phyloP scores from a whole-genome alignment of 30 jellyfish, hydroid and myxozoan species.

The Rhopilema esculentum region DNA sequence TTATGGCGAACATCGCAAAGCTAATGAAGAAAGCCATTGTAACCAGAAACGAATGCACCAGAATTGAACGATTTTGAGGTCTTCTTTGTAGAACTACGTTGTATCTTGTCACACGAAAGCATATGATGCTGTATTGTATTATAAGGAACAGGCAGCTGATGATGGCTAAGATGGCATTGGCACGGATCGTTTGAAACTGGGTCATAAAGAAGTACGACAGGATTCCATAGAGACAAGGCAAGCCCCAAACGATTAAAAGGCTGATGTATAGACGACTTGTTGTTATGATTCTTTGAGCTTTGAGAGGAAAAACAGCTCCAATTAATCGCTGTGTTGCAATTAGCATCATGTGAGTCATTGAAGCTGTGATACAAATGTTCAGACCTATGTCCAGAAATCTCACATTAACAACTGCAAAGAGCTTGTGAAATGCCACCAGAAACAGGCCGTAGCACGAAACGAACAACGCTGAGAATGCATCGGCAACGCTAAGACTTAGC shows the following conservation, averaged over 20 bases:
- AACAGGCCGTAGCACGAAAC: not conserved
- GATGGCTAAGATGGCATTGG: not conserved
- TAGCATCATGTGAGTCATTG: conserved; percentile 12
- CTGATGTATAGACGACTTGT: not conserved
- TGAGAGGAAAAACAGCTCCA: not conserved
- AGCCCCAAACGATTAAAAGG: not conserved
- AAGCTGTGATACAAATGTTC: not conserved
- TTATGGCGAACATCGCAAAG: not conserved
- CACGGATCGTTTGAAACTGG: not conserved
- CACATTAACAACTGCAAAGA: not conserved
- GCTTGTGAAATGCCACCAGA: not conserved
- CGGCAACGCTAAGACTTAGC: conserved; percentile 10
- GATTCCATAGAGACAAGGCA: conserved; percentile 1
- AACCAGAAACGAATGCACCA: conserved; percentile 2
- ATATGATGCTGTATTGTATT: not conserved
- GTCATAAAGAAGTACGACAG: not conserved
- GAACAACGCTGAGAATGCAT: not conserved
- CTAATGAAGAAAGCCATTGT: conserved; percentile 6
- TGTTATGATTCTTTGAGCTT: not conserved
- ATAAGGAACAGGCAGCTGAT: conserved; percentile 1
- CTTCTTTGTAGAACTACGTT: not conserved
- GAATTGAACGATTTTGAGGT: not conserved
- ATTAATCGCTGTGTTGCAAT: conserved; percentile 4
- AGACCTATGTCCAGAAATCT: not conserved
- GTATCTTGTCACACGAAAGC: not conserved